Conservation (phyloP, 2,113 vertebrate species). For the Sialia sialis region DNA sequence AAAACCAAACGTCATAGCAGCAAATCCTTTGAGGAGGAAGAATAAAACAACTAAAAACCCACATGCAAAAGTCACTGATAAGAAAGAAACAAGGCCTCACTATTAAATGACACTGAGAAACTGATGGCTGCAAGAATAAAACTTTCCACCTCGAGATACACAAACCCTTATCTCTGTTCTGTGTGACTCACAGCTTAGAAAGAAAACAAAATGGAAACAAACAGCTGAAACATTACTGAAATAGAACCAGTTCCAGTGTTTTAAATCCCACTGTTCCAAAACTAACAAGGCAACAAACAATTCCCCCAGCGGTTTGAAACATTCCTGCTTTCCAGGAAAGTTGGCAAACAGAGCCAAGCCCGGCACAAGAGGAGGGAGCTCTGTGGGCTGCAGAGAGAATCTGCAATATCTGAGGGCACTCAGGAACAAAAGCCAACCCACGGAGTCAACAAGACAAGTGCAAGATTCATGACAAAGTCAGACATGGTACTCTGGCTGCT, state of each 20-base stretch:
- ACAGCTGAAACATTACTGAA: background rate
- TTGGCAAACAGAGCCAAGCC: background rate
- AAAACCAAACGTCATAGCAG: rapidly evolving
- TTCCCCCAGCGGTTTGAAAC: background rate
- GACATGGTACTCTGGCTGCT: constrained; percentile 37
- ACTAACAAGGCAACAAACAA: background rate
- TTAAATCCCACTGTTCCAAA: background rate
- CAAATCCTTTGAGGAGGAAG: background rate
- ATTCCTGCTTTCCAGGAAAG: background rate
- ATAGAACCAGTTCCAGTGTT: background rate
- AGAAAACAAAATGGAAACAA: background rate
- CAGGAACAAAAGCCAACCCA: constrained; percentile 41
- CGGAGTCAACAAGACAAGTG: background rate
- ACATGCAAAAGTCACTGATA: background rate
- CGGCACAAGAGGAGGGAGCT: background rate
- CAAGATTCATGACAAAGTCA: constrained; percentile 62
- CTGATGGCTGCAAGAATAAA: background rate
- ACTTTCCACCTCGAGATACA: background rate
- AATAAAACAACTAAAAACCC: background rate
- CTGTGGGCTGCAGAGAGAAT: background rate
- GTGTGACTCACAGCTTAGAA: background rate
- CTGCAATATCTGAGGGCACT: background rate
- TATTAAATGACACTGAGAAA: background rate
- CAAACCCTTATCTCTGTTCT: background rate
- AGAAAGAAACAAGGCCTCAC: background rate